Evolutionary conservation across 2,888 invertebrate genomes (phyloP).

Genomic region (Microplitis manilae): DNA sequence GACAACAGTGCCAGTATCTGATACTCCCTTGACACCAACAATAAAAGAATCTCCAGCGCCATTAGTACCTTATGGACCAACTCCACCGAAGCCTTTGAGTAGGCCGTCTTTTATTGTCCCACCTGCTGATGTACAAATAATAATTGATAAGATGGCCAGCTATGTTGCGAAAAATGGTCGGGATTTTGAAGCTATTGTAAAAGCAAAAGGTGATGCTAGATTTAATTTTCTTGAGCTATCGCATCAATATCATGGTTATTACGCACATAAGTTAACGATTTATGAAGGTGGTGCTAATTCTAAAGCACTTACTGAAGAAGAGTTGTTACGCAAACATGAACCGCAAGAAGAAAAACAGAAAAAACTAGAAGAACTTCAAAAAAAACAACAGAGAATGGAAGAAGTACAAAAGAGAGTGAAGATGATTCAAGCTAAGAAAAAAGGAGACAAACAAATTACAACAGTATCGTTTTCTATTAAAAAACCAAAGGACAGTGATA

Average conservation of each 20-base stretch:
- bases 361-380: slow-evolving; percentile 66
- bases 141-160: slow-evolving; percentile 96
- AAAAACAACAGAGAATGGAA: slow-evolving; percentile 69
- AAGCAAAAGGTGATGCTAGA: slow-evolving; percentile 86
- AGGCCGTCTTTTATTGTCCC: slow-evolving; percentile 77
- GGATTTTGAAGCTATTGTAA: slow-evolving; percentile 91
- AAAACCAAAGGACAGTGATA: slow-evolving; percentile 83
- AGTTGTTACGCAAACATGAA: slow-evolving; percentile 66
- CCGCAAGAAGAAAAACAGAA: slow-evolving; percentile 67
- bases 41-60: slow-evolving; percentile 57
- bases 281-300: slow-evolving; percentile 68
- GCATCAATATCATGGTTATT: slow-evolving; percentile 87
- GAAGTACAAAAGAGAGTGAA: slow-evolving; percentile 68
- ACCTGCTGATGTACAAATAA: slow-evolving; percentile 85
- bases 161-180: slow-evolving; percentile 97
- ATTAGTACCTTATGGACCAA: slow-evolving; percentile 67
- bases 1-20: slow-evolving; percentile 43
- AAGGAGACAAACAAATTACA: slow-evolving; percentile 64
- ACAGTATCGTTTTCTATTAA: slow-evolving; percentile 89
- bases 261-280: slow-evolving; percentile 78
- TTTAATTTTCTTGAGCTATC: slow-evolving; percentile 88
- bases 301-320: slow-evolving; percentile 67
- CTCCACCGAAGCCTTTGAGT: slow-evolving; percentile 68
- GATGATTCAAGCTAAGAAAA: slow-evolving; percentile 69
- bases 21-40: slow-evolving; percentile 31